Conservation (phyloP, 1,140 invertebrate genomes). For the Leptinotarsa texana region DNA sequence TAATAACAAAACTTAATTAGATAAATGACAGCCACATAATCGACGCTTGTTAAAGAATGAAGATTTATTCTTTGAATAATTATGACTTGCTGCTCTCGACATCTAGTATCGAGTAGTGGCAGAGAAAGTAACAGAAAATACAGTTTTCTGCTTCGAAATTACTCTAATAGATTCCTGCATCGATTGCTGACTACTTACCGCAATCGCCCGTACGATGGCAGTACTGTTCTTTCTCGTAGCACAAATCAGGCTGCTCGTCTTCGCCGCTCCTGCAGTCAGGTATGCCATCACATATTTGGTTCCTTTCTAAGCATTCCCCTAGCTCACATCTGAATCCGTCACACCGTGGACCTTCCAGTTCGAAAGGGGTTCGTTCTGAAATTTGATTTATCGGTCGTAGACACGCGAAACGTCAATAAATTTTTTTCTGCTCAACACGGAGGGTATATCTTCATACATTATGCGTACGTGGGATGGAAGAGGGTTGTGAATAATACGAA, state of each 20-base stretch:
- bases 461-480: too few species aligned
- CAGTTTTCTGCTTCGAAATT: too few species aligned
- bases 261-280: constrained; percentile 70
- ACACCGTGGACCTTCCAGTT: constrained; percentile 55
- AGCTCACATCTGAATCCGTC: constrained; percentile 67
- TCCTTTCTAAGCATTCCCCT: constrained; percentile 68
- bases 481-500: too few species aligned
- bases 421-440: background rate
- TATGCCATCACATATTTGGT: constrained; percentile 71
- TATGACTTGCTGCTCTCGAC: too few species aligned
- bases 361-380: constrained; percentile 24
- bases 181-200: constrained; percentile 39
- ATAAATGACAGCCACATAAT: too few species aligned
- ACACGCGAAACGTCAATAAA: constrained; percentile 6
- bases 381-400: constrained; percentile 18
- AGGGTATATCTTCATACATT: background rate
- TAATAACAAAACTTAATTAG: too few species aligned
- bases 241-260: constrained; percentile 65
- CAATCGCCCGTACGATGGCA: constrained; percentile 43
- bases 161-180: background rate
- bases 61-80: too few species aligned
- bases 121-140: too few species aligned
- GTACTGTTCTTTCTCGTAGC: constrained; percentile 48
- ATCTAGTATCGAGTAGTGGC: too few species aligned
- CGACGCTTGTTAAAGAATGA: too few species aligned